phyloP scores from a whole-genome alignment of 2,888 invertebrate species.

The Tetragonisca angustula region DNA sequence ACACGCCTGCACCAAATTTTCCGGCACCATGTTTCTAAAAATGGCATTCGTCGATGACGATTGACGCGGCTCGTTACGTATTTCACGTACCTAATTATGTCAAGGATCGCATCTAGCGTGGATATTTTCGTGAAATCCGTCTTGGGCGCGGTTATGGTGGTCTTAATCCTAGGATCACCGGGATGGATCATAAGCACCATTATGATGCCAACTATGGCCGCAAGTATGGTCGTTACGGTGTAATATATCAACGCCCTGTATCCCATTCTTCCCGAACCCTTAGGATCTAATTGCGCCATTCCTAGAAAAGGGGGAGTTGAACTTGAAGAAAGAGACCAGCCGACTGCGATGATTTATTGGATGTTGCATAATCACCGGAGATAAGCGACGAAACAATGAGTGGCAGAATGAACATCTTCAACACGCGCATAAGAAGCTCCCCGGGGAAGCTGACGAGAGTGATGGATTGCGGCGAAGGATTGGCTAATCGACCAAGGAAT shows the following conservation, averaged over 20 bases:
- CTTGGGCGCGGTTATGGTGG: slow-evolving; percentile 70
- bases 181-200: slow-evolving; percentile 88
- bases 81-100: slow-evolving; percentile 85
- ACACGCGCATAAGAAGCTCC: slow-evolving; percentile 88
- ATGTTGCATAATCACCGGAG: slow-evolving; percentile 83
- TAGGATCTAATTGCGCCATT: slow-evolving; percentile 88
- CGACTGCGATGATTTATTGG: no score
- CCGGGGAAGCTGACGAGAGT: slow-evolving; percentile 88
- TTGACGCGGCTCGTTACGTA: neutral
- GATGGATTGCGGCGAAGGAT: slow-evolving; percentile 85
- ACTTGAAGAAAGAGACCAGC: slow-evolving; percentile 3
- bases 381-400: slow-evolving; percentile 88
- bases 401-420: slow-evolving; percentile 89
- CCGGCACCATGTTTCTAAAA: slow-evolving; percentile 87
- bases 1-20: slow-evolving; percentile 87
- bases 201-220: slow-evolving; percentile 87
- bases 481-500: slow-evolving; percentile 84
- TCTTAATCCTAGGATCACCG: slow-evolving; percentile 85
- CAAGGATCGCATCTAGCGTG: slow-evolving; percentile 86
- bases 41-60: neutral
- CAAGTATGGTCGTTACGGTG: slow-evolving; percentile 87
- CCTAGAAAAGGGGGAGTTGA: slow-evolving; percentile 80
- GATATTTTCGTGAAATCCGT: slow-evolving; percentile 81
- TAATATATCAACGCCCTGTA: slow-evolving; percentile 87
- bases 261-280: slow-evolving; percentile 88